These are phyloP conservation scores for Belgica antarctica DNA, from an alignment of 2,888 invertebrate genomes.

Conservation along the genomic window DNA sequence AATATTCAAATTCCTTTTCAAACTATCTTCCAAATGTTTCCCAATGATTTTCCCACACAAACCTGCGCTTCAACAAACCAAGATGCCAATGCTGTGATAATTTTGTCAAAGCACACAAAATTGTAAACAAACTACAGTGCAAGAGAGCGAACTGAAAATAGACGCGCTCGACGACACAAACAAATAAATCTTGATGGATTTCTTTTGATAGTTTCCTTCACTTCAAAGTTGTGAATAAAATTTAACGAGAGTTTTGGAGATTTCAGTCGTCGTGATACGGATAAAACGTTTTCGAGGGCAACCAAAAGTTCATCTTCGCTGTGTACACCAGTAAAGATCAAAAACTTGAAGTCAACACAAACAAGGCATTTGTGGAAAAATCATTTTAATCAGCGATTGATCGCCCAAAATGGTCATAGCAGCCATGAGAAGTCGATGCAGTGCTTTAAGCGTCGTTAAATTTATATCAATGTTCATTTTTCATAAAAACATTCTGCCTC, in stretches of 20 bases:
- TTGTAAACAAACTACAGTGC: conserved; percentile 1
- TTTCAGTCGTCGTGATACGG: conserved; percentile 7
- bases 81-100: conserved; percentile 38
- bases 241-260: background rate
- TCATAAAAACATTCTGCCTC: conserved; percentile 28
- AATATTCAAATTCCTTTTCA: too few species aligned
- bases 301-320: background rate
- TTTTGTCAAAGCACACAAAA: conserved; percentile 30
- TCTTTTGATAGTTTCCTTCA: background rate
- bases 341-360: background rate
- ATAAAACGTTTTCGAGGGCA: background rate
- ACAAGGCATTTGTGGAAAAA: background rate
- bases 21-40: too few species aligned
- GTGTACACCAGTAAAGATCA: too few species aligned
- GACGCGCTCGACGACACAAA: background rate
- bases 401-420: conserved; percentile 40
- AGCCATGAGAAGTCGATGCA: conserved; percentile 34
- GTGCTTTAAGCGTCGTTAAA: background rate
- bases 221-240: background rate
- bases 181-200: conserved; percentile 24
- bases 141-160: background rate
- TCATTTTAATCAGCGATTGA: conserved; percentile 43
- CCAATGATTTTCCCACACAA: conserved; percentile 3
- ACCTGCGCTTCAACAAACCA: background rate
- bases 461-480: conserved; percentile 40